Conservation (phyloP, 2,113 vertebrate genomes). For the Hyla sarda region DNA sequence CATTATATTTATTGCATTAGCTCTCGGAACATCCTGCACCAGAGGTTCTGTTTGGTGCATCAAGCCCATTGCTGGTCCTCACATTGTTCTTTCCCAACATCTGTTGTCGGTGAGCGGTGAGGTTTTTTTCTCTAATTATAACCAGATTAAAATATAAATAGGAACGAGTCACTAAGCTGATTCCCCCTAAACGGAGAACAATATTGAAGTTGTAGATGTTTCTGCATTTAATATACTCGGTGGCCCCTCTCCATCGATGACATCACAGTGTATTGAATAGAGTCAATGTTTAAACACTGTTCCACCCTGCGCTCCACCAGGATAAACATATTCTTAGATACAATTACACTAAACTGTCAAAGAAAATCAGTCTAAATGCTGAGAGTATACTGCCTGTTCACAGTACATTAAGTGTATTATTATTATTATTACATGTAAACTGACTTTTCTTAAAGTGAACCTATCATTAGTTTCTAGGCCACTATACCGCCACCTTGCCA, state of each 20-base stretch:
- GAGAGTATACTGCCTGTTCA: neutral
- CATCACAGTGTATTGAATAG: conserved; percentile 28
- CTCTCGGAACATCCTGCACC: neutral
- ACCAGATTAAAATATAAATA: conserved; percentile 52
- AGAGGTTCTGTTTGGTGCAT: conserved; percentile 12
- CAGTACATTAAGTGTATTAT: neutral
- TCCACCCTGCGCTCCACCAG: conserved; percentile 34
- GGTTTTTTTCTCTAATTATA: conserved; percentile 36
- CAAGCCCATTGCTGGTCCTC: neutral
- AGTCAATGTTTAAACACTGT: conserved; percentile 23
- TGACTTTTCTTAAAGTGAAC: neutral
- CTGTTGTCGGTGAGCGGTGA: conserved; percentile 23
- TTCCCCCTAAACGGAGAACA: conserved; percentile 16
- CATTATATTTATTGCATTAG: neutral
- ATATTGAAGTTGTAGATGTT: conserved; percentile 23
- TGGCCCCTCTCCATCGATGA: conserved; percentile 28
- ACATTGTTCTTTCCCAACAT: conserved; percentile 30
- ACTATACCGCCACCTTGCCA: no score
- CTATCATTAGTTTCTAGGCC: no score
- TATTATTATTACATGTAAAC: no score
- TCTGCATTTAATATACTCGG: conserved; percentile 35
- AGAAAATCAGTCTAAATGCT: conserved; percentile 4
- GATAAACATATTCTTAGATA: conserved; percentile 31
- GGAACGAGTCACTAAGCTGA: conserved; percentile 45
- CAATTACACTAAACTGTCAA: conserved; percentile 24